These are phyloP conservation scores for Sminthurinus aureus DNA, from an alignment of 2,888 invertebrate genomes.

Conservation along the genomic window DNA sequence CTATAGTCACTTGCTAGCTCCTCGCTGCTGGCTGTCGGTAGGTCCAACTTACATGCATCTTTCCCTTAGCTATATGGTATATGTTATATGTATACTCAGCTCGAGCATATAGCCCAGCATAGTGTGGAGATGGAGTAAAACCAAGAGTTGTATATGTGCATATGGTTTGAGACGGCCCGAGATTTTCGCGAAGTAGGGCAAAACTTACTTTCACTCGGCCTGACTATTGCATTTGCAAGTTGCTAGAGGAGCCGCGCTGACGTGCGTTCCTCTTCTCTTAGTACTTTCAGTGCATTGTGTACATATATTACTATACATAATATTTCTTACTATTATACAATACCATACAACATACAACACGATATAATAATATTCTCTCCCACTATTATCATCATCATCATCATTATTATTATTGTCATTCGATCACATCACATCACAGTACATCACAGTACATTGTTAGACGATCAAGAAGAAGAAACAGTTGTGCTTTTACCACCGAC, in stretches of 20 bases:
- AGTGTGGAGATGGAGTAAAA: slow-evolving; percentile 6
- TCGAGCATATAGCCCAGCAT: not conserved
- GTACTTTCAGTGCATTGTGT: slow-evolving; percentile 28
- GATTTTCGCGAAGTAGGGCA: slow-evolving; percentile 57
- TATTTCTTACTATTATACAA: slow-evolving; percentile 26
- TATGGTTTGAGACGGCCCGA: slow-evolving; percentile 30
- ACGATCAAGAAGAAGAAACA: not conserved
- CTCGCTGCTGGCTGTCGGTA: not conserved
- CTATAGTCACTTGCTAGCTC: not conserved
- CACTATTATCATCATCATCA: slow-evolving; percentile 1
- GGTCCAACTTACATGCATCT: not conserved
- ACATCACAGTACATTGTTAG: not conserved
- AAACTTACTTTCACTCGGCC: slow-evolving; percentile 58
- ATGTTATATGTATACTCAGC: not conserved
- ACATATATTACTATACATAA: slow-evolving; percentile 9
- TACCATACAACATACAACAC: not conserved
- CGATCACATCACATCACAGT: not conserved
- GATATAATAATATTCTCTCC: not conserved
- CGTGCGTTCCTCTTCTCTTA: slow-evolving; percentile 43
- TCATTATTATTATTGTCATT: slow-evolving; percentile 1
- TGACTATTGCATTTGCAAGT: slow-evolving; percentile 53
- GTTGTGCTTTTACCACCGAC: too few relatives aligned
- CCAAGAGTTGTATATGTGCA: slow-evolving; percentile 21
- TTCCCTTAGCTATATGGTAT: not conserved
- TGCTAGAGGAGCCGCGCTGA: slow-evolving; percentile 49